phyloP scores from a whole-genome alignment of 2,113 vertebrate genomes.

The Corydoras sp. region DNA sequence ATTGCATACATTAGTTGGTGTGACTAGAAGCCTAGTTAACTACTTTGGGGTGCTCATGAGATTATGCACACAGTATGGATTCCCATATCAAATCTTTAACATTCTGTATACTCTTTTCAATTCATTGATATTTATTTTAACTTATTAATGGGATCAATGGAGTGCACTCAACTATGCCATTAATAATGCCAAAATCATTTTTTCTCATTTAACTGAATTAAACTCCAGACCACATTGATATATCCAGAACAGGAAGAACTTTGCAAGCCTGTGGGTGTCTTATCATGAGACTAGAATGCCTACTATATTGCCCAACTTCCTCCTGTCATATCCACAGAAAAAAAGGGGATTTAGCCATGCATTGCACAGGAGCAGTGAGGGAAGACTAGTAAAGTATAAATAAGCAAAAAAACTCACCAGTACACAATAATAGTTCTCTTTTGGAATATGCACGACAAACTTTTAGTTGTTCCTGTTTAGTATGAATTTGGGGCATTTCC shows the following conservation, averaged over 20 bases:
- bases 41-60: too few species aligned
- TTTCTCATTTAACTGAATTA: conserved; percentile 45
- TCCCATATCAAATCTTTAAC: too few species aligned
- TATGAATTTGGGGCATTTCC: conserved; percentile 45
- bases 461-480: conserved; percentile 34
- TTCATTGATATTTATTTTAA: too few species aligned
- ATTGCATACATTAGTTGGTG: too few species aligned
- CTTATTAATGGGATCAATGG: too few species aligned
- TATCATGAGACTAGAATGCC: conserved; percentile 52
- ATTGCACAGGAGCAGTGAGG: conserved; percentile 9
- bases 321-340: conserved; percentile 30
- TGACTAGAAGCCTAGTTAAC: too few species aligned
- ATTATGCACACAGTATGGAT: too few species aligned
- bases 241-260: conserved; percentile 52
- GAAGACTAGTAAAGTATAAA: conserved; percentile 2
- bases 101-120: too few species aligned
- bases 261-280: conserved; percentile 43
- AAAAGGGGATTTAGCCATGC: conserved; percentile 16
- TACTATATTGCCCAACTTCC: conserved; percentile 57
- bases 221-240: conserved; percentile 42
- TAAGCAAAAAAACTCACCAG: conserved; percentile 5
- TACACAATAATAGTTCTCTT: background rate
- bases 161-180: too few species aligned
- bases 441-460: conserved; percentile 18
- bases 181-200: conserved; percentile 20